Percentiles rank a stretch among this genome's conserved stretches.
phyloP scores from a whole-genome alignment of 2,113 vertebrate species.

The Gyps fulvus region DNA sequence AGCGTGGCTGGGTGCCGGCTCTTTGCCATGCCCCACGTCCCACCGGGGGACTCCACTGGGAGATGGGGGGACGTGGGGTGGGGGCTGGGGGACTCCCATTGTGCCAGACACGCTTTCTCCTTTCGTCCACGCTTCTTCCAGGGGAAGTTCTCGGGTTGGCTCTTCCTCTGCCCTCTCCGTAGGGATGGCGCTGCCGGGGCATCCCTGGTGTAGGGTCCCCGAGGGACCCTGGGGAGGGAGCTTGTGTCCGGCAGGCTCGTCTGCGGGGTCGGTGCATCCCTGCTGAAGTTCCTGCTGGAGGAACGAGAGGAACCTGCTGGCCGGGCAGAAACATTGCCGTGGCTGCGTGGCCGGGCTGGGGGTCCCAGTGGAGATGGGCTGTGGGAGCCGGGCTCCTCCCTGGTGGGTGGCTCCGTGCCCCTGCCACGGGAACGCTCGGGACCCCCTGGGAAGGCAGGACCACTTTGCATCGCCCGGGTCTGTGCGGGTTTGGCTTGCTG shows the following conservation, averaged over 20 bases:
- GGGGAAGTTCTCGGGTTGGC: background rate
- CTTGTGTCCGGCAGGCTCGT: background rate
- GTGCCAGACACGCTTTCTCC: rapidly evolving
- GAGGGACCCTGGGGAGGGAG: background rate
- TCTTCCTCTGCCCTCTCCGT: background rate
- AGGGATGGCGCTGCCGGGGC: background rate
- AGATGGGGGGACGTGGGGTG: background rate
- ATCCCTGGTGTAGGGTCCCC: rapidly evolving
- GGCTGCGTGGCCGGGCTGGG: background rate
- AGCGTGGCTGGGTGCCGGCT: background rate
- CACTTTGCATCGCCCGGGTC: rapidly evolving
- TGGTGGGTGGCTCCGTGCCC: rapidly evolving
- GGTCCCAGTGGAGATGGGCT: background rate
- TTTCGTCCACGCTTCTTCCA: background rate
- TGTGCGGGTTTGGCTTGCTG: rapidly evolving
- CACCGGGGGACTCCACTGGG: rapidly evolving
- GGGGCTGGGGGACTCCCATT: rapidly evolving
- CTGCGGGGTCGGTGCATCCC: rapidly evolving
- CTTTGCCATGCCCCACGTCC: rapidly evolving
- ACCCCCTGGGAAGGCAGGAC: background rate
- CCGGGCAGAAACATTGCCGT: background rate
- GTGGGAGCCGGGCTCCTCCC: background rate
- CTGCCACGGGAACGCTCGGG: rapidly evolving
- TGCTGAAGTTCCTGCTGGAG: background rate
- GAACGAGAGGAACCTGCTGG: background rate